These are phyloP conservation scores for Actinernus sp. DNA, from an alignment of 92 coral and sea anemone species.

Conservation along the genomic window DNA sequence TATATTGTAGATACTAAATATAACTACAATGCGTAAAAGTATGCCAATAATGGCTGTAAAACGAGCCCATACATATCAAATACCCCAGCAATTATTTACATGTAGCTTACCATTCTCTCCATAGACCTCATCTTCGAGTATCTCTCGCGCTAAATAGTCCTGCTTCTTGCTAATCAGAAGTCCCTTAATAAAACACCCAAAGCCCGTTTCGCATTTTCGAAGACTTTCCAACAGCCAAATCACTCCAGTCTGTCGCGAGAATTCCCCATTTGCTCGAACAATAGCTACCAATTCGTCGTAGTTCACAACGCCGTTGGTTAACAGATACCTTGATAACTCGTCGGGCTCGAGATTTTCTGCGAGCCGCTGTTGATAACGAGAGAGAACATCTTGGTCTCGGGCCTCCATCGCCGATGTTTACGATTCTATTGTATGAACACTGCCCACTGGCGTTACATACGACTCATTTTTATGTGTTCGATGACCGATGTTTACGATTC, in stretches of 20 bases:
- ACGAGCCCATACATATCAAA: too few relatives aligned
- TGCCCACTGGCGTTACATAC: too few relatives aligned
- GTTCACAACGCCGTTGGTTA: constrained; percentile 29
- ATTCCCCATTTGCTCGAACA: constrained; percentile 1
- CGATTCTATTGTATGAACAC: too few relatives aligned
- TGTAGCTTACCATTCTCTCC: constrained; percentile 47
- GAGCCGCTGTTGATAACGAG: constrained; percentile 47
- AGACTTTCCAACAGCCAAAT: constrained; percentile 42
- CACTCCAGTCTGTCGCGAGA: constrained; percentile 41
- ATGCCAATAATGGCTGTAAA: too few relatives aligned
- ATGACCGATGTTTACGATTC: too few relatives aligned
- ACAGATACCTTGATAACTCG: constrained; percentile 46
- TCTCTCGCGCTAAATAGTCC: constrained; percentile 62
- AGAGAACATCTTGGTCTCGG: constrained; percentile 41
- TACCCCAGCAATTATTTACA: too few relatives aligned
- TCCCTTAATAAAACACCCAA: constrained; percentile 47
- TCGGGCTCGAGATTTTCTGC: constrained; percentile 56
- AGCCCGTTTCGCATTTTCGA: constrained; percentile 42
- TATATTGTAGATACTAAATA: too few relatives aligned
- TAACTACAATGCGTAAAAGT: too few relatives aligned
- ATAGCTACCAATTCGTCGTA: constrained; percentile 47
- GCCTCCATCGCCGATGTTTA: too few relatives aligned
- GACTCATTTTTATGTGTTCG: too few relatives aligned
- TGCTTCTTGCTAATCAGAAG: constrained; percentile 49
- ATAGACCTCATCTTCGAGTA: constrained; percentile 55